These are phyloP conservation scores for Macrosteles quadrilineatus DNA, from an alignment of 1,140 invertebrate species.

Conservation along the genomic window DNA sequence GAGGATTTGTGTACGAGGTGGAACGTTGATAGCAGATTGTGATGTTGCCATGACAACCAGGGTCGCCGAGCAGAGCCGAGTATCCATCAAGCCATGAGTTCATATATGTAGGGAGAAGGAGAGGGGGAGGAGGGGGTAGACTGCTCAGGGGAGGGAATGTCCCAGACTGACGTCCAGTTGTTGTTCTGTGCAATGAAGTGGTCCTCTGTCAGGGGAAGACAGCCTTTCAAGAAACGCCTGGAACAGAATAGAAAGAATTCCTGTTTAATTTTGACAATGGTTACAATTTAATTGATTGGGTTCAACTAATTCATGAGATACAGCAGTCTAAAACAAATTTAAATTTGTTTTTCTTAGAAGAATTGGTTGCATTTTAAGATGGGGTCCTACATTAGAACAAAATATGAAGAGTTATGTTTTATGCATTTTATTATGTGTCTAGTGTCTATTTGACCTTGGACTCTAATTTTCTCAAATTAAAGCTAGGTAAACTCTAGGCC, in stretches of 20 bases:
- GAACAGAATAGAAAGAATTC: background rate
- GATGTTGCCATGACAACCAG: background rate
- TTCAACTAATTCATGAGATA: no score
- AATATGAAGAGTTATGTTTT: no score
- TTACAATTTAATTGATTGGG: no score
- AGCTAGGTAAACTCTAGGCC: no score
- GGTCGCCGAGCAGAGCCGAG: background rate
- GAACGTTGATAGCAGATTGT: background rate
- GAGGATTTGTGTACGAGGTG: background rate
- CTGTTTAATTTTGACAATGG: no score
- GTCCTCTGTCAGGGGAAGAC: constrained; percentile 26
- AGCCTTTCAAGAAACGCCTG: constrained; percentile 23
- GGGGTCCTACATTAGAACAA: no score
- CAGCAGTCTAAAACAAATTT: no score
- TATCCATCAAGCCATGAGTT: background rate
- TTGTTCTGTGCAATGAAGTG: constrained; percentile 21
- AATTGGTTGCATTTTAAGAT: no score
- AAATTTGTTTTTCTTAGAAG: no score
- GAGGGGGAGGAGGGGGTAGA: constrained; percentile 1
- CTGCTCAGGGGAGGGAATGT: background rate
- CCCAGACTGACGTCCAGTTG: background rate
- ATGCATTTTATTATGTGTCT: no score
- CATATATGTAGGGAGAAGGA: background rate
- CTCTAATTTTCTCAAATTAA: no score
- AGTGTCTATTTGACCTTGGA: no score